A percentile compares a stretch with the other conserved stretches of the same genome.
These are phyloP conservation scores for Pogonocichla stellata DNA, from an alignment of 2,113 vertebrate species.

Conservation along the genomic window DNA sequence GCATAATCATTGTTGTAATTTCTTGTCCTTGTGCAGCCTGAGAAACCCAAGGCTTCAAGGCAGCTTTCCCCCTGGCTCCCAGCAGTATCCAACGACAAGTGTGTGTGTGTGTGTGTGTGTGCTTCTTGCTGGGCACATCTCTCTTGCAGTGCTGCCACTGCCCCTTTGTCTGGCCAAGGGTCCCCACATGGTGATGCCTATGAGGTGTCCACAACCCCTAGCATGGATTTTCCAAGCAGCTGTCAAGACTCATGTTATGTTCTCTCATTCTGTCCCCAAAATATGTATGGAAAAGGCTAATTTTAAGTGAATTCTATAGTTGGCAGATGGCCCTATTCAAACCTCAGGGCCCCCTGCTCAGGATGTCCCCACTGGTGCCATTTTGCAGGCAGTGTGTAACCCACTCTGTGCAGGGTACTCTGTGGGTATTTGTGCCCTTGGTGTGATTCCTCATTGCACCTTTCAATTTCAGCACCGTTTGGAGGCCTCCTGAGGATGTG, in stretches of 20 bases:
- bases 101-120: neutral
- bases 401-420: fast-evolving
- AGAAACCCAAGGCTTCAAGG: too few relatives aligned
- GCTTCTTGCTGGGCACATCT: neutral
- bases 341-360: fast-evolving
- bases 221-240: neutral
- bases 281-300: neutral
- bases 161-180: neutral
- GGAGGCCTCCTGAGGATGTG: neutral
- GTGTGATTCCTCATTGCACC: neutral
- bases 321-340: neutral
- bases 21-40: too few relatives aligned
- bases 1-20: too few relatives aligned
- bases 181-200: neutral
- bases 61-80: too few relatives aligned
- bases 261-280: neutral
- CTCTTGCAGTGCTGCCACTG: neutral
- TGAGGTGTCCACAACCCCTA: neutral
- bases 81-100: too few relatives aligned
- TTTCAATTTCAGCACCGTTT: neutral
- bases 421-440: neutral
- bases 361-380: neutral
- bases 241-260: neutral
- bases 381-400: too few relatives aligned
- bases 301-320: neutral